Conservation (phyloP, 2,888 invertebrate genomes). For the Frankliniella intonsa region DNA sequence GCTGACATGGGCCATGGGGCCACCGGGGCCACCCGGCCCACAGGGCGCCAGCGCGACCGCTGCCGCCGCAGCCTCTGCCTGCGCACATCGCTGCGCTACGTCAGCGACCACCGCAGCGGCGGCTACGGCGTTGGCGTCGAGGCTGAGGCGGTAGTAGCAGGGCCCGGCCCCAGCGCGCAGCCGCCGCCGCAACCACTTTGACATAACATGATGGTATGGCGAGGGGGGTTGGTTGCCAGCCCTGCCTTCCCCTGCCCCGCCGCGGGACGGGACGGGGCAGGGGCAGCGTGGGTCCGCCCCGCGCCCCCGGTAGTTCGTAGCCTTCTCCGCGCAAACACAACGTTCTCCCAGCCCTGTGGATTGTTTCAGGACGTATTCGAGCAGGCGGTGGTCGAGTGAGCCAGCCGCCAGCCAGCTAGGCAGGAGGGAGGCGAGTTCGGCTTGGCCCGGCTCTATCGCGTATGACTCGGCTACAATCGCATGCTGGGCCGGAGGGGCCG, state of each 20-base stretch:
- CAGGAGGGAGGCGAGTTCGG: neutral
- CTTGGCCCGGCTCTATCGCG: neutral
- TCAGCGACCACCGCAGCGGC: neutral
- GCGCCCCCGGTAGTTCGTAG: slow-evolving; percentile 10
- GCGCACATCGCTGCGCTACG: neutral
- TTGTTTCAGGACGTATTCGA: slow-evolving; percentile 6
- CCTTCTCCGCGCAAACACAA: slow-evolving; percentile 19
- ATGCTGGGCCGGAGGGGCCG: neutral
- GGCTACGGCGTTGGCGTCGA: neutral
- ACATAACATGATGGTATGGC: slow-evolving; percentile 18
- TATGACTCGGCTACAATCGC: slow-evolving; percentile 21
- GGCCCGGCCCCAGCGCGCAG: neutral
- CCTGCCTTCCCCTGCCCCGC: slow-evolving; percentile 6
- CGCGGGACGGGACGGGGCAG: neutral
- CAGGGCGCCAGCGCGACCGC: neutral
- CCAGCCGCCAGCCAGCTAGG: neutral
- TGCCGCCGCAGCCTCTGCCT: neutral
- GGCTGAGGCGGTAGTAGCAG: neutral
- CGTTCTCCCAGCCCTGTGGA: slow-evolving; percentile 13
- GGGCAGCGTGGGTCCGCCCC: neutral
- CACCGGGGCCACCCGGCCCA: neutral
- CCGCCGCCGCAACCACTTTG: slow-evolving; percentile 17
- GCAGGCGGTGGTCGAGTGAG: neutral
- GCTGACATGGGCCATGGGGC: neutral
- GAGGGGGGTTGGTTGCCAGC: slow-evolving; percentile 12